Evolutionary conservation across 2,888 invertebrate genomes (phyloP), one percentile per base, ranked within the genome.

Genomic region (Leptinotarsa rubiginosa): DNA sequence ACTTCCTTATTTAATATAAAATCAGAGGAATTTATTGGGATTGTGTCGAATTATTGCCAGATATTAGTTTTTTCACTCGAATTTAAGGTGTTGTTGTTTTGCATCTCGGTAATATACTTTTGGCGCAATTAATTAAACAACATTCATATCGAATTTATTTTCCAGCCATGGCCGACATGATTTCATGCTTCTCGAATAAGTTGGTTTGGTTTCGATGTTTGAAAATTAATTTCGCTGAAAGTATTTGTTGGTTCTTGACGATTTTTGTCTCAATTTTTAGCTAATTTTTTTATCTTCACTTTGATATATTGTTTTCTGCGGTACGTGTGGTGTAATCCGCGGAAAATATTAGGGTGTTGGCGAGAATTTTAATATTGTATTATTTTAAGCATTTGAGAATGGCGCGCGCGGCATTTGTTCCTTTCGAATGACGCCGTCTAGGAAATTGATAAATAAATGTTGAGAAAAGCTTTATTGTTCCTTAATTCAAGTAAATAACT

Each of bases 281-380:
- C 78, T 82, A 81, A 85, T 84, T 86, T 86, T 85, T 80, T 64
- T 50, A 59, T 68, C 72, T 79, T 75, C 79, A 59, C 49, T 68
- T 62, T 79, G 65, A 25, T 65, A 76, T 75, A 41, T 65, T 74
- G 84, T 80, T 81, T 82, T 80, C 78, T 64, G 22, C 31, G 47
- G 49, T 65, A 69, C 47, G 20, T 47, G 47, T 16, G 49, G n/a
- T 78, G 75, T 79, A 84, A 78, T 56, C 66, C 54, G 75, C 75
- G 81, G 78, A 87, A 87, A 86, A 84, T 85, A 87, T 86, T 87
- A 85, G 87, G 87, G 87, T 87, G 87, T 86, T 83, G 86, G 77
- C 85, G 78, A 76, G 81, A 81, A 85, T 87, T 86, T 87, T 87
- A 86, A 87, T 87, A 86, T 86, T 86, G 81, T 84, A 86, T 86